Base-by-base conservation (phyloP, 1,140 invertebrate genomes). In the Solenopsis fugax region DNA sequence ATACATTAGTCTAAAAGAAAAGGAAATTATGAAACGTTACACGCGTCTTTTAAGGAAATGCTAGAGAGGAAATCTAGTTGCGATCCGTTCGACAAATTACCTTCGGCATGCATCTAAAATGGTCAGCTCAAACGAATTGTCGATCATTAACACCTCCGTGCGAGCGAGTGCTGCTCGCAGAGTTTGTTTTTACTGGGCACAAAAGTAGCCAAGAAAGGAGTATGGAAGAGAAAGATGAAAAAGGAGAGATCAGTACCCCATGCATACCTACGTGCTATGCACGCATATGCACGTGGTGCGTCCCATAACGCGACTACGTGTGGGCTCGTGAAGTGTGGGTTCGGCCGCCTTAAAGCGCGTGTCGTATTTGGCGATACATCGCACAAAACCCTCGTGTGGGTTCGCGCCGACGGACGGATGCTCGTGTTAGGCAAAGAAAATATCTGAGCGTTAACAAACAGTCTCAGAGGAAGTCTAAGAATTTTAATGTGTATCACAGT, bases 91-190 rank as follows among this genome's bases (percentile, higher is more conserved):
- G 87, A 88, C 91, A 92, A 93, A 93, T 91, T 91, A 89, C 81
- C 76, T 76, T 85, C 87, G 85, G 87, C 88, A 87, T 90, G 88
- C 88, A 88, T 93, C 93, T 90, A 93, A 94, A 94, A 94, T 93
- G 93, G 93, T 91, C 91, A 93, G 84, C 89, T 85, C 78, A 89
- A 90, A 92, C 93, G 93, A 94, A 94, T 94, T 93, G 92, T 89
- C 92, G 92, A 93, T 93, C 91, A 91, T 94, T 94, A 93, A 94
- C 94, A 94, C 93, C 93, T 94, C 93, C 93, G 88, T 92, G 90
- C 89, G 80, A 78, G 85, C 34, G 75, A 81, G 85, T 92, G 91
- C 92, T 91, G 92, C 91, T 92, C 92, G 90, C 91, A 89, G 85
- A 88, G 90, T 85, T 89, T 58, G 67, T 37, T 87, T 62, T 82